A percentile compares a stretch with the other conserved stretches of the same genome.
Evolutionary conservation across 2,888 invertebrate species (phyloP).

Genomic region (Zhuqinia jingwanae): DNA sequence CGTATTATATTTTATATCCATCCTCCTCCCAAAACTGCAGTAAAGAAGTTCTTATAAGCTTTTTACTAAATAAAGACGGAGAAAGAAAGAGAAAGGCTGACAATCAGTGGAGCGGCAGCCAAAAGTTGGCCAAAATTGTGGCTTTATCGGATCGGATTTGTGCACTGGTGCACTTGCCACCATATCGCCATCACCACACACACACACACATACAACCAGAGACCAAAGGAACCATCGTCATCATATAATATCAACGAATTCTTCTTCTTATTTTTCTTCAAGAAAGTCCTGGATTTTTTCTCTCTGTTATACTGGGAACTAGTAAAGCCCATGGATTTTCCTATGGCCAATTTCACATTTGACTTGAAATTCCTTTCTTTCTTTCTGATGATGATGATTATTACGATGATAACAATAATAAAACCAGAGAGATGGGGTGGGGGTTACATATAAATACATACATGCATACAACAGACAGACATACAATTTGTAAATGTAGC

Average conservation of each 20-base stretch:
- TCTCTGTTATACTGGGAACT: no score
- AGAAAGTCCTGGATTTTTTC: not conserved
- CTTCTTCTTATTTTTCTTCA: not conserved
- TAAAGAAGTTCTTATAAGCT: not conserved
- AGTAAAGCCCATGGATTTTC: constrained; percentile 44
- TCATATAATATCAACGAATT: constrained; percentile 12
- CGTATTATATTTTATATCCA: constrained; percentile 26
- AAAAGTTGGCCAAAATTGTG: constrained; percentile 73
- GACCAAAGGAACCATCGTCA: constrained; percentile 24
- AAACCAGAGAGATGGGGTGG: constrained; percentile 17
- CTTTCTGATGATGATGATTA: constrained; percentile 17
- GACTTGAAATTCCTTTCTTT: constrained; percentile 15
- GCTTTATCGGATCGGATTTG: constrained; percentile 71
- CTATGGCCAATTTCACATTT: constrained; percentile 49
- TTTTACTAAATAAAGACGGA: not conserved
- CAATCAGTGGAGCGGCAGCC: constrained; percentile 52
- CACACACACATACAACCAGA: not conserved
- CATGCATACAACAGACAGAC: not conserved
- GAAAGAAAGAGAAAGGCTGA: constrained; percentile 17
- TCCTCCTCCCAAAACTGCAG: not conserved
- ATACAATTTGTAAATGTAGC: constrained; percentile 26
- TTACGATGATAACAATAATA: constrained; percentile 57
- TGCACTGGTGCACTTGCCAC: constrained; percentile 56
- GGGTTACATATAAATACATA: no score
- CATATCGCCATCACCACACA: constrained; percentile 55